Evolutionary conservation across 2,888 invertebrate genomes (phyloP).

Genomic region (Cistogaster globosa): DNA sequence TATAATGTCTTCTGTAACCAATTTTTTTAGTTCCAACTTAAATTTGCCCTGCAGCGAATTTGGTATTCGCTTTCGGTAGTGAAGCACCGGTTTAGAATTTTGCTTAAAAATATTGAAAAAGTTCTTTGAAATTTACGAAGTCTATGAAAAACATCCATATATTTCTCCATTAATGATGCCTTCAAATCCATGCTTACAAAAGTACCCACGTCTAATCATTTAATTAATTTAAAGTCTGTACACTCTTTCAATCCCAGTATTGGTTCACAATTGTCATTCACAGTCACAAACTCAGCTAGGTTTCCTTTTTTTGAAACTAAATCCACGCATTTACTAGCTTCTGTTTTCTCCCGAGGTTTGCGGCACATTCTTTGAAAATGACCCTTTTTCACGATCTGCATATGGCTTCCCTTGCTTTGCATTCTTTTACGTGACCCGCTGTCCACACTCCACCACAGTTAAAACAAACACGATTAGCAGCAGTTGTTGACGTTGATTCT

Average conservation of each 20-base stretch:
- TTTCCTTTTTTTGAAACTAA: no score
- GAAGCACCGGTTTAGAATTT: no score
- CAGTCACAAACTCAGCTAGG: not conserved
- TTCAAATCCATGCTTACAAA: not conserved
- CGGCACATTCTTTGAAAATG: slow-evolving; percentile 1
- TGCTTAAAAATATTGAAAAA: no score
- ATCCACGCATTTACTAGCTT: not conserved
- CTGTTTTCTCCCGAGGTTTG: not conserved
- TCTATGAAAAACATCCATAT: no score
- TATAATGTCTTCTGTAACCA: no score
- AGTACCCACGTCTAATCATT: not conserved
- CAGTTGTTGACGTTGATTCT: not conserved
- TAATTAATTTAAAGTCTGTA: not conserved
- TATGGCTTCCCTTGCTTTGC: not conserved
- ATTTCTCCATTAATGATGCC: not conserved
- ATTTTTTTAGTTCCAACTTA: no score
- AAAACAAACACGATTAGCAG: not conserved
- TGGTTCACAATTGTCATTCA: not conserved
- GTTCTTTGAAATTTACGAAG: no score
- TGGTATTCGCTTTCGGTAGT: no score
- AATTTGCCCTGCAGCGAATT: no score
- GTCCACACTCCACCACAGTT: slow-evolving; percentile 3
- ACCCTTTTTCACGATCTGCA: not conserved
- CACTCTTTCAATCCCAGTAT: not conserved
- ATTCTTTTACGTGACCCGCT: not conserved